Percentiles rank a stretch among this genome's conserved stretches.
These are phyloP conservation scores for Formica exsecta DNA, from an alignment of 1,140 invertebrate genomes.

Conservation along the genomic window DNA sequence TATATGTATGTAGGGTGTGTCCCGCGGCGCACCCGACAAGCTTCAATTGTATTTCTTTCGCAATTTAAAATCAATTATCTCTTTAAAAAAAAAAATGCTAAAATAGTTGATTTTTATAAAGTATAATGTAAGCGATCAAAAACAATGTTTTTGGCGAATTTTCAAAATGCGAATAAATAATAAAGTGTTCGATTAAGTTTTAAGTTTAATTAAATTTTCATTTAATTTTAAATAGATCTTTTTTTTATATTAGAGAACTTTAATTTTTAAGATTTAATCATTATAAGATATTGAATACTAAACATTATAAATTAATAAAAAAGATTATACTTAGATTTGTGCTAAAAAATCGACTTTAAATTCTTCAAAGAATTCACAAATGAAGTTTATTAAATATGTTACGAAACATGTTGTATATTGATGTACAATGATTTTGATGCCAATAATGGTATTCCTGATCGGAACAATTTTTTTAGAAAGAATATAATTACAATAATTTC, in stretches of 20 bases:
- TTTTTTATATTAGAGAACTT: too few species aligned
- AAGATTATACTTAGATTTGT: background rate
- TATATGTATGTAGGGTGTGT: background rate
- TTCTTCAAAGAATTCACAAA: background rate
- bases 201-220: too few species aligned
- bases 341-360: background rate
- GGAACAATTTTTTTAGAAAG: too few species aligned
- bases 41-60: background rate
- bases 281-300: too few species aligned
- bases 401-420: background rate
- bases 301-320: background rate
- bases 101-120: slow-evolving; percentile 7
- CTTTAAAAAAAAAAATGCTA: background rate
- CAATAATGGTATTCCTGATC: background rate
- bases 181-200: background rate
- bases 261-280: too few species aligned
- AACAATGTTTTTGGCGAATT: background rate
- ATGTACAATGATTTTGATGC: background rate
- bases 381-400: background rate
- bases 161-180: background rate
- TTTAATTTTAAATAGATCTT: too few species aligned
- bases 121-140: background rate
- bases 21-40: background rate
- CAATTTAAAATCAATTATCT: slow-evolving; percentile 3
- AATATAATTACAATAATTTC: too few species aligned